Percentiles rank a stretch among this genome's conserved stretches.
Conservation (phyloP, 2,888 invertebrate genomes). For the Clitarchus hookeri region DNA sequence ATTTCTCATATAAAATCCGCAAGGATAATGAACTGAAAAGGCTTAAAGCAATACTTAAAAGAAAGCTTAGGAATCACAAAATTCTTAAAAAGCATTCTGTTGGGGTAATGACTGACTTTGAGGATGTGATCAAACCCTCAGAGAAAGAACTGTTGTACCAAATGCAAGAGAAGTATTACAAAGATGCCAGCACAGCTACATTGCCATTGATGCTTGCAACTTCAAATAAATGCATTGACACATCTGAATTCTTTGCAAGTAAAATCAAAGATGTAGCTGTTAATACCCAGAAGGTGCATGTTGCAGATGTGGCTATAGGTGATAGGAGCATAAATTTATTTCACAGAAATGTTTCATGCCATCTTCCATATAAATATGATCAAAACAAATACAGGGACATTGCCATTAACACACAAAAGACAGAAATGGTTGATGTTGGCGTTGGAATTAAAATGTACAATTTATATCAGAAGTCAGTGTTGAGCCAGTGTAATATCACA, state of each 20-base stretch:
- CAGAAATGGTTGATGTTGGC: not conserved
- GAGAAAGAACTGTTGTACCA: not conserved
- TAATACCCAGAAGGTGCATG: not conserved
- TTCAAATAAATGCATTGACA: not conserved
- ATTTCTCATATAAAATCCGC: not conserved
- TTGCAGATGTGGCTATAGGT: not conserved
- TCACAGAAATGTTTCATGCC: not conserved
- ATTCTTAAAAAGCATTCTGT: not conserved
- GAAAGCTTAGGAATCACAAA: not conserved
- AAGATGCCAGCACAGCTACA: not conserved
- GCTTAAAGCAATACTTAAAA: not conserved
- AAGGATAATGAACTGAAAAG: not conserved
- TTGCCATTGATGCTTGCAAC: not conserved
- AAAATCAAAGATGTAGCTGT: not conserved
- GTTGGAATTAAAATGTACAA: not conserved
- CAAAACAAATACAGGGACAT: not conserved
- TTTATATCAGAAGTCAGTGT: not conserved
- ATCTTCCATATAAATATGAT: not conserved
- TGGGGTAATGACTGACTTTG: not conserved
- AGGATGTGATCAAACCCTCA: not conserved
- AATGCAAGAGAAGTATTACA: not conserved
- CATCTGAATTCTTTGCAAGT: not conserved
- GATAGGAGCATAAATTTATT: not conserved
- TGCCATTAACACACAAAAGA: not conserved
- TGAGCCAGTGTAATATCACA: conserved; percentile 30